A percentile compares a stretch with the other conserved stretches of the same genome.
Conservation (phyloP, 2,888 invertebrate genomes). For the Drosophila maculinotata region DNA sequence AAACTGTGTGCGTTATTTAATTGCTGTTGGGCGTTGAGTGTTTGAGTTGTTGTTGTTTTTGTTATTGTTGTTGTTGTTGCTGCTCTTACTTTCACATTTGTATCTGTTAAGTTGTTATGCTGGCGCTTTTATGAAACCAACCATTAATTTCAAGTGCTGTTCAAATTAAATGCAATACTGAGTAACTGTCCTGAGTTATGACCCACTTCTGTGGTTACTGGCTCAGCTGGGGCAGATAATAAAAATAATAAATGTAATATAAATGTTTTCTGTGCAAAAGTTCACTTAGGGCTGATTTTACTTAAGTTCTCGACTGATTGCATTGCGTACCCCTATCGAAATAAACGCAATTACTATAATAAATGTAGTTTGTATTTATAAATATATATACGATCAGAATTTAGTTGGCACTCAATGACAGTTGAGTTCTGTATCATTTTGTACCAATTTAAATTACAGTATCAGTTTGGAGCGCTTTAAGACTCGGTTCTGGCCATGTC, state of each 20-base stretch:
- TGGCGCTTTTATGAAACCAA: conserved; percentile 41
- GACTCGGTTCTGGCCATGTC: conserved; percentile 34
- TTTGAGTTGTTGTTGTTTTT: conserved; percentile 10
- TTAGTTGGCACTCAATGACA: too few relatives aligned
- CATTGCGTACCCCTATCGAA: too few relatives aligned
- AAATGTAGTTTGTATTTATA: too few relatives aligned
- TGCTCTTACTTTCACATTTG: conserved; percentile 33
- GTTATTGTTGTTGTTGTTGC: conserved; percentile 3
- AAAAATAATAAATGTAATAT: conserved; percentile 7
- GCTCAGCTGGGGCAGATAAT: not conserved
- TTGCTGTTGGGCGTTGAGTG: conserved; percentile 38
- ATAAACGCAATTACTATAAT: too few relatives aligned
- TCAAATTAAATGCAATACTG: conserved; percentile 60
- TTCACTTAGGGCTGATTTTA: not conserved
- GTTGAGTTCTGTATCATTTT: not conserved
- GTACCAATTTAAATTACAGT: conserved; percentile 5
- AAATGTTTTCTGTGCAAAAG: not conserved
- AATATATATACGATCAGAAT: too few relatives aligned
- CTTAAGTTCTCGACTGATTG: not conserved
- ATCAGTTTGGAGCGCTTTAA: conserved; percentile 33
- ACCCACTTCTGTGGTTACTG: conserved; percentile 17
- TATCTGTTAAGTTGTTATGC: conserved; percentile 25
- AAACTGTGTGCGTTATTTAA: conserved; percentile 48
- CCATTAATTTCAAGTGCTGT: conserved; percentile 61
- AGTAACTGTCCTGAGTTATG: conserved; percentile 38